Evolutionary conservation across 1,140 invertebrate genomes (phyloP).

Genomic region (Heliothis subflexa): DNA sequence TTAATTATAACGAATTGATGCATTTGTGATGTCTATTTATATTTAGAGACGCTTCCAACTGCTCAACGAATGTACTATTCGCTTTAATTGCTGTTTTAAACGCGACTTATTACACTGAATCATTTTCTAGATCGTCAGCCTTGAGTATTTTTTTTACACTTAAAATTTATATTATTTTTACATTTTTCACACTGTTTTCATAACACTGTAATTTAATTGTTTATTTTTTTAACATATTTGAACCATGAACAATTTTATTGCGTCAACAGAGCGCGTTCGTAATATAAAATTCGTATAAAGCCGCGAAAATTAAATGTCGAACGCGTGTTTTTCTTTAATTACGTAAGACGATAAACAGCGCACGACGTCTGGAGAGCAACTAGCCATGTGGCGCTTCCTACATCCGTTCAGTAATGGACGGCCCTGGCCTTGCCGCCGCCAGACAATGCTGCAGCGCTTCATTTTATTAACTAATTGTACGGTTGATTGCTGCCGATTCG

Average conservation of each 20-base stretch:
- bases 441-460: conserved; percentile 53
- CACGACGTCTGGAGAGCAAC: conserved; percentile 55
- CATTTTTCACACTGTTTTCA: not conserved
- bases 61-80: conserved; percentile 9
- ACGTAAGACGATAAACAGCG: conserved; percentile 13
- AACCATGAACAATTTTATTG: no score
- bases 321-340: conserved; percentile 31
- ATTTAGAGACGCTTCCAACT: conserved; percentile 39
- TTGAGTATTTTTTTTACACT: conserved; percentile 16
- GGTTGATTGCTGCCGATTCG: conserved; percentile 52
- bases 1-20: conserved; percentile 59
- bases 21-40: conserved; percentile 52
- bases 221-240: no score
- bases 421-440: conserved; percentile 62
- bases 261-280: not conserved
- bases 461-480: conserved; percentile 59
- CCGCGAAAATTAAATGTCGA: conserved; percentile 19
- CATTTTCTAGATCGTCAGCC: not conserved
- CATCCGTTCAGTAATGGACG: conserved; percentile 56
- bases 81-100: conserved; percentile 24
- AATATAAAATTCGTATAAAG: not conserved
- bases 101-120: conserved; percentile 2
- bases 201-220: not conserved
- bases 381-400: conserved; percentile 59
- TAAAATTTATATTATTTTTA: conserved; percentile 5